Base-by-base conservation (phyloP, 2,797 vertebrate species). In the Neosilurus hyrtlii region DNA sequence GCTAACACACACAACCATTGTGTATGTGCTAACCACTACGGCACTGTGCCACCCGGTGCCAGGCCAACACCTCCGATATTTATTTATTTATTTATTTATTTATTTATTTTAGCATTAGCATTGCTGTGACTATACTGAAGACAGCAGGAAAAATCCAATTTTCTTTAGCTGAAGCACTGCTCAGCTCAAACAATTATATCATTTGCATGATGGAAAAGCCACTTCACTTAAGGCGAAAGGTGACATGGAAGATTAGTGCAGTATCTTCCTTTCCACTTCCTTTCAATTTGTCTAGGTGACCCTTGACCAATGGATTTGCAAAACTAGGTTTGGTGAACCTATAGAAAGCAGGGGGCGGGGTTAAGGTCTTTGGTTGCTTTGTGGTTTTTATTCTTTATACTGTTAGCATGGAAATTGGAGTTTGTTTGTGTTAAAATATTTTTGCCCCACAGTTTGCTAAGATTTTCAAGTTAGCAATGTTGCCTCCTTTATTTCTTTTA, bases 201-300 rank as follows among this genome's bases (percentile, higher is more conserved):
- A 26, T 78, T 78, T 78, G 59, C 75, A 62, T 78, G 59, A 14
- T 49, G 18, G 73, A 75, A 59, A 35, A 59, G 26, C 59, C 37
- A 43, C 20, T 78, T 62, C 75, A 49, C 75, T 62, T 20, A 78
- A 63, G 57, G 73, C 12, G 30, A 76, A 37, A 59, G 24, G 6
- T 3, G 51, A 37, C 54, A 61, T n/a, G 1, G 15, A 30, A 24
- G 26, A 18, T 14, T 4, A 1, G 57, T 4, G 16, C 76, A 51
- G 18, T 54, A 12, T 15, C 35, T 63, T 78, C n/a, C 20, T 22
- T 51, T 78, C n/a, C 20, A 62, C 35, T 63, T 52, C 52, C 76
- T 79, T 79, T 79, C 49, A 66, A 6, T 79, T 79, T 79, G 37
- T 66, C 37, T 12, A 12, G 15, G 37, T 65, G 76, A 54, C 15